A percentile compares a stretch with the other conserved stretches of the same genome.
phyloP scores from a whole-genome alignment of 2,888 invertebrate genomes.

The Electrophaes corylata region DNA sequence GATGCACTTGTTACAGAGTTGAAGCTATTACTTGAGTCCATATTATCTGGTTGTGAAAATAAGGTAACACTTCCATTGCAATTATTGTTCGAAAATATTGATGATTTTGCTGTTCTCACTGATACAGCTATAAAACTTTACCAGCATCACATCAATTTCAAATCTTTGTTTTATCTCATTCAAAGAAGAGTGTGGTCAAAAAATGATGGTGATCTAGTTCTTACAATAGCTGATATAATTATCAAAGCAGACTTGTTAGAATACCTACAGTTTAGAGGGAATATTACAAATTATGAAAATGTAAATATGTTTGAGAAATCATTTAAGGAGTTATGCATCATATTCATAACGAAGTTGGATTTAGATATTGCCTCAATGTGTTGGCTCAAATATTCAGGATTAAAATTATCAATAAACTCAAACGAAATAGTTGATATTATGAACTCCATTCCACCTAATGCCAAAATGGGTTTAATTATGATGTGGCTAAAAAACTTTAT shows the following conservation, averaged over 20 bases:
- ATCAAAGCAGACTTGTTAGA: slow-evolving; percentile 74
- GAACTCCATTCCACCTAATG: slow-evolving; percentile 67
- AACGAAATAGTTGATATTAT: slow-evolving; percentile 66
- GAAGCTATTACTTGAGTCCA: slow-evolving; percentile 49
- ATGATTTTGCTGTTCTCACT: slow-evolving; percentile 60
- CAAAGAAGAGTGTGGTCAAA: slow-evolving; percentile 61
- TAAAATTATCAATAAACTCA: slow-evolving; percentile 51
- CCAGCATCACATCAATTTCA: slow-evolving; percentile 59
- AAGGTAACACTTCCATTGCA: slow-evolving; percentile 56
- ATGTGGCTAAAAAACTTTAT: slow-evolving; percentile 77
- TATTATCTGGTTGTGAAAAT: slow-evolving; percentile 46
- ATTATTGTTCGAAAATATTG: slow-evolving; percentile 62
- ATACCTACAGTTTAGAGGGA: slow-evolving; percentile 70
- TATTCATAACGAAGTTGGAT: slow-evolving; percentile 70
- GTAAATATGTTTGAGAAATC: slow-evolving; percentile 62
- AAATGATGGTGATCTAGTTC: slow-evolving; percentile 46
- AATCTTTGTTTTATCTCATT: slow-evolving; percentile 62
- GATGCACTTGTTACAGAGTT: slow-evolving; percentile 62
- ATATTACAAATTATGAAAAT: slow-evolving; percentile 56
- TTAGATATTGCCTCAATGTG: slow-evolving; percentile 77
- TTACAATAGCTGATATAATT: slow-evolving; percentile 58
- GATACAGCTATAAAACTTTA: slow-evolving; percentile 58
- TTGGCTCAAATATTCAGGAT: slow-evolving; percentile 74
- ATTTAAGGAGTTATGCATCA: slow-evolving; percentile 63
- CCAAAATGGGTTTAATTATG: slow-evolving; percentile 72